Conservation (phyloP, 2,797 vertebrate species). For the Diplodus puntazzo region DNA sequence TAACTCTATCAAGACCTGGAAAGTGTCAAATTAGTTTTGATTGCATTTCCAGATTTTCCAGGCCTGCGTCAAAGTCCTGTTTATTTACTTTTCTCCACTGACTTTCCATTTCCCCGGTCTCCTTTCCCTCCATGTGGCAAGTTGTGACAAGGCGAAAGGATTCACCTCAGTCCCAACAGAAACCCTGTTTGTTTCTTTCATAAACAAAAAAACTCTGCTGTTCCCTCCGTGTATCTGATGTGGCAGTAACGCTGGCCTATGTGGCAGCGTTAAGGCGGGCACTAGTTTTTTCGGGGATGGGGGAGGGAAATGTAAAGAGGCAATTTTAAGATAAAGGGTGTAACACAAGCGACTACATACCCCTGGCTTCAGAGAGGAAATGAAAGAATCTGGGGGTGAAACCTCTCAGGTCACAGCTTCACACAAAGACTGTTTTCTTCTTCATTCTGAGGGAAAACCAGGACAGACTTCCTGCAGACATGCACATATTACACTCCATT, state of each 20-base stretch:
- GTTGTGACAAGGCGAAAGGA: slow-evolving; percentile 21
- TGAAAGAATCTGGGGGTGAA: slow-evolving; percentile 49
- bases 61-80: slow-evolving; percentile 10
- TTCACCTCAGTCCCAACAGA: slow-evolving; percentile 19
- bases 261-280: slow-evolving; percentile 10
- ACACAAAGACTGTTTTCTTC: slow-evolving; percentile 46
- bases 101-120: slow-evolving; percentile 53
- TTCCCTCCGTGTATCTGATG: slow-evolving; percentile 5
- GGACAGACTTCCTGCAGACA: slow-evolving; percentile 23
- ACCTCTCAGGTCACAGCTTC: slow-evolving; percentile 32
- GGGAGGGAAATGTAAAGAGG: background rate
- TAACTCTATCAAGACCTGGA: slow-evolving; percentile 22
- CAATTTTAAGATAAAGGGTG: slow-evolving; percentile 29
- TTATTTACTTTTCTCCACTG: slow-evolving; percentile 62
- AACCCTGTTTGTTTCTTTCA: slow-evolving; percentile 13
- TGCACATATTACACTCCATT: background rate
- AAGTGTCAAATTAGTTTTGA: slow-evolving; percentile 35
- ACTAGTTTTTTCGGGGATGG: background rate
- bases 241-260: background rate
- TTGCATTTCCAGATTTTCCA: slow-evolving; percentile 51
- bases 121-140: slow-evolving; percentile 38
- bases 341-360: slow-evolving; percentile 23
- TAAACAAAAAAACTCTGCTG: slow-evolving; percentile 35
- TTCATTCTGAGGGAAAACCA: slow-evolving; percentile 26
- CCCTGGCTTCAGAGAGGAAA: slow-evolving; percentile 59